phyloP scores from a whole-genome alignment of 2,113 vertebrate genomes.

The human region GRCh38 chr6:698001-698500 shows the following conservation, averaged over 20 bases:
- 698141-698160: background rate
- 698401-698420: background rate
- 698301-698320: background rate
- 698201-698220: background rate
- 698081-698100: background rate
- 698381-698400: background rate
- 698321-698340: background rate
- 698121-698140: background rate
- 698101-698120: background rate
- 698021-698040: background rate
- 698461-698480: background rate
- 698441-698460: background rate
- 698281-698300: background rate
- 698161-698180: background rate
- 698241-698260: background rate
- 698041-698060: background rate
- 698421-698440: background rate
- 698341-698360: background rate
- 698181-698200: background rate
- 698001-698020: background rate
- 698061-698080: background rate
- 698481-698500: background rate
- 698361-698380: background rate
- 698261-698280: background rate
- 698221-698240: background rate